phyloP scores from a whole-genome alignment of 2,888 invertebrate genomes.

The Atherix ibis region DNA sequence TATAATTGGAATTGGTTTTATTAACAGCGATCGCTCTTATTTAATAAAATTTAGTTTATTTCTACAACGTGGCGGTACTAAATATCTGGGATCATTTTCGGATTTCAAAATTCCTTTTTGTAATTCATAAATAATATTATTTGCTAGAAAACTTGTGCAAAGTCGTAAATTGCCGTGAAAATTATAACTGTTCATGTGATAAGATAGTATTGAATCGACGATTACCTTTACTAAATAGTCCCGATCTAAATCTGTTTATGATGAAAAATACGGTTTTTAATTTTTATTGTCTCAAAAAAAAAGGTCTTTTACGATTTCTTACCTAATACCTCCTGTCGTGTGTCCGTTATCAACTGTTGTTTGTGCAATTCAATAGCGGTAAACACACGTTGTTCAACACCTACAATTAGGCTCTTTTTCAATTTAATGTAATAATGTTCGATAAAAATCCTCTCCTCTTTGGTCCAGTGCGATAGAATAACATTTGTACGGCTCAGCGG shows the following conservation, averaged over 20 bases:
- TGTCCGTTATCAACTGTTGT: constrained; percentile 20
- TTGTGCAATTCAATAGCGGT: constrained; percentile 24
- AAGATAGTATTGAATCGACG: constrained; percentile 22
- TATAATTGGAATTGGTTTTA: no score
- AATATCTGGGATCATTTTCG: constrained; percentile 3
- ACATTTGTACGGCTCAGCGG: constrained; percentile 9
- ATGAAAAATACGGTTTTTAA: neutral
- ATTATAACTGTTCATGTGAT: constrained; percentile 22
- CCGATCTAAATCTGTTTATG: constrained; percentile 19
- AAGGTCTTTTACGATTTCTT: constrained; percentile 4
- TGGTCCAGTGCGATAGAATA: constrained; percentile 4
- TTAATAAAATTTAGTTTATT: no score
- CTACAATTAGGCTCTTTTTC: constrained; percentile 23
- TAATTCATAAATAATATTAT: constrained; percentile 23
- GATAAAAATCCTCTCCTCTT: constrained; percentile 22
- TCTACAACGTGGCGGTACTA: constrained; percentile 4
- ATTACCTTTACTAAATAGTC: constrained; percentile 22
- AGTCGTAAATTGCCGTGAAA: constrained; percentile 20
- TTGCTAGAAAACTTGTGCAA: constrained; percentile 22
- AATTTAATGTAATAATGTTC: constrained; percentile 28
- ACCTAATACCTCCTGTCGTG: constrained; percentile 21
- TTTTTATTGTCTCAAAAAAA: neutral
- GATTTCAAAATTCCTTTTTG: constrained; percentile 20
- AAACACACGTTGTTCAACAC: constrained; percentile 24
- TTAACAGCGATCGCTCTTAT: no score